phyloP scores from a whole-genome alignment of 1,140 invertebrate species.

The Leptinotarsa defecta region DNA sequence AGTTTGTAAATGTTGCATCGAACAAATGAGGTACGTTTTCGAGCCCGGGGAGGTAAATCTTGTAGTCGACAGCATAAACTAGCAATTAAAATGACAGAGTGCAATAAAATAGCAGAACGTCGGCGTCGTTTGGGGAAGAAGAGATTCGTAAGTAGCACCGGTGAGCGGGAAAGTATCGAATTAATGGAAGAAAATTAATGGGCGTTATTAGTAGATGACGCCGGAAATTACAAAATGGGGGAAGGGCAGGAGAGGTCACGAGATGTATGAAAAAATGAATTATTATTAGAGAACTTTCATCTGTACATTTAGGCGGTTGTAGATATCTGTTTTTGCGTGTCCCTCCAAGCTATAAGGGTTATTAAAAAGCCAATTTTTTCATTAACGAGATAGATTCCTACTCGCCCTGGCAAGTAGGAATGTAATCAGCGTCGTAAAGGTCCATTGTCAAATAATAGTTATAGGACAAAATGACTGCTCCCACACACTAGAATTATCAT shows the following conservation, averaged over 20 bases:
- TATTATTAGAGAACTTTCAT: too few relatives aligned
- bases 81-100: slow-evolving; percentile 27
- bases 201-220: background rate
- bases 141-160: slow-evolving; percentile 26
- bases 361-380: too few relatives aligned
- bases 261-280: background rate
- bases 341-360: too few relatives aligned
- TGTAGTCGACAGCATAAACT: slow-evolving; percentile 30
- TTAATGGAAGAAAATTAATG: slow-evolving; percentile 28
- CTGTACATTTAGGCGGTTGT: too few relatives aligned
- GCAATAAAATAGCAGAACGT: slow-evolving; percentile 23
- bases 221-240: background rate
- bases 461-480: too few relatives aligned
- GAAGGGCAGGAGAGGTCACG: background rate
- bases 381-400: too few relatives aligned
- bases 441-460: too few relatives aligned
- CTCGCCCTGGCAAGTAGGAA: too few relatives aligned
- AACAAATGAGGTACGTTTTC: slow-evolving; percentile 24
- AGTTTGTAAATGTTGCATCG: slow-evolving; percentile 17
- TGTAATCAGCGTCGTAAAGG: too few relatives aligned
- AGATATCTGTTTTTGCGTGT: too few relatives aligned
- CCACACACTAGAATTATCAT: too few relatives aligned
- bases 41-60: slow-evolving; percentile 24
- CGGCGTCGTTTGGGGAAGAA: slow-evolving; percentile 24
- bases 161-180: slow-evolving; percentile 21